phyloP scores from a whole-genome alignment of 2,113 vertebrate genomes.

The Dendropsophus ebraccatus region DNA sequence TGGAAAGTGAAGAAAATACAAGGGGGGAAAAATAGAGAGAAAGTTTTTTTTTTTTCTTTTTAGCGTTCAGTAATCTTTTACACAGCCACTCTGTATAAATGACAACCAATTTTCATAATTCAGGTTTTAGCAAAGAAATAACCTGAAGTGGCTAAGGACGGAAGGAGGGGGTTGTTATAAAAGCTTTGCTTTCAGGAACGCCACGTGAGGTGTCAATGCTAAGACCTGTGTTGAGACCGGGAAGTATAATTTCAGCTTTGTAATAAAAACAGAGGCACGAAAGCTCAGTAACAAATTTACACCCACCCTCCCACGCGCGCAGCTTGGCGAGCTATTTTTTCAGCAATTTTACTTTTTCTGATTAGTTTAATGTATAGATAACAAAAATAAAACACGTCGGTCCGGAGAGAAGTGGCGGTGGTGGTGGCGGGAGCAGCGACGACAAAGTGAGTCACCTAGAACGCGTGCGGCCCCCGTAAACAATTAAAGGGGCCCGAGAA shows the following conservation, averaged over 20 bases:
- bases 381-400: conserved; percentile 60
- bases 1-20: conserved; percentile 81
- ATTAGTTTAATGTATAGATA: conserved; percentile 68
- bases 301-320: conserved; percentile 40
- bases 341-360: conserved; percentile 52
- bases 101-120: conserved; percentile 79
- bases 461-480: conserved; percentile 62
- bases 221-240: conserved; percentile 62
- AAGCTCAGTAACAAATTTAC: conserved; percentile 56
- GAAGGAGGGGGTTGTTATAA: conserved; percentile 63
- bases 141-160: conserved; percentile 67
- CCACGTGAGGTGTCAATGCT: conserved; percentile 58
- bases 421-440: neutral
- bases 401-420: conserved; percentile 41
- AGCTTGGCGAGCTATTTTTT: conserved; percentile 45
- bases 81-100: conserved; percentile 76
- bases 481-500: conserved; percentile 66
- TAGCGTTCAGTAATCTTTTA: conserved; percentile 78
- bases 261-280: conserved; percentile 61
- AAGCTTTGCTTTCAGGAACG: conserved; percentile 63
- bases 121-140: conserved; percentile 74
- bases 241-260: conserved; percentile 62
- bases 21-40: conserved; percentile 60
- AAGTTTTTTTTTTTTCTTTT: conserved; percentile 82
- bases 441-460: conserved; percentile 62